Evolutionary conservation across 2,113 vertebrate genomes (phyloP).

Genomic region (Phaethornis superciliosus): DNA sequence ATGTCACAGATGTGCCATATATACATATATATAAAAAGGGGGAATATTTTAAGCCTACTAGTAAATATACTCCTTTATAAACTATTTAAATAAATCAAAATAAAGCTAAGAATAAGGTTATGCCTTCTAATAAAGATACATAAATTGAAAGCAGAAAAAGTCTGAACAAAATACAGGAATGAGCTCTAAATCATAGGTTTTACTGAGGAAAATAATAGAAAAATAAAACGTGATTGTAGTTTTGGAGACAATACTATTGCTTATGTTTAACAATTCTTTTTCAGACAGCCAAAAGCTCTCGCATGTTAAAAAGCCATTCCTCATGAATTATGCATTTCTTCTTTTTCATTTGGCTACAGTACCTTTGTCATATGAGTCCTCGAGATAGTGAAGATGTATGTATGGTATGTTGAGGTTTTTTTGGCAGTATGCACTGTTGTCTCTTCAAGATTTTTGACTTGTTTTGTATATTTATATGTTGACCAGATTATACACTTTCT

Average conservation of each 20-base stretch:
- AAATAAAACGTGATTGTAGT: slow-evolving; percentile 20
- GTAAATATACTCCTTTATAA: slow-evolving; percentile 28
- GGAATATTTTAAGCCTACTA: slow-evolving; percentile 51
- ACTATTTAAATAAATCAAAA: slow-evolving; percentile 42
- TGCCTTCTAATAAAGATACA: slow-evolving; percentile 42
- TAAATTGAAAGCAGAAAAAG: slow-evolving; percentile 39
- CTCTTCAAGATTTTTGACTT: neutral
- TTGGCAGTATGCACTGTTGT: neutral
- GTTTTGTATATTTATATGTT: slow-evolving; percentile 36
- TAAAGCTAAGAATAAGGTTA: neutral
- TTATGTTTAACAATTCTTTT: slow-evolving; percentile 67
- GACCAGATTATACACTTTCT: neutral
- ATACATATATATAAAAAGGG: neutral
- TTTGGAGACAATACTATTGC: slow-evolving; percentile 51
- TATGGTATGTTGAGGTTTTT: slow-evolving; percentile 30
- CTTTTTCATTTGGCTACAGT: slow-evolving; percentile 64
- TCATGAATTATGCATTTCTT: slow-evolving; percentile 77
- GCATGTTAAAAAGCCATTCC: slow-evolving; percentile 61
- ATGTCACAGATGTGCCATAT: neutral
- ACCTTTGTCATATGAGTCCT: slow-evolving; percentile 68
- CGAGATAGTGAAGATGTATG: slow-evolving; percentile 37
- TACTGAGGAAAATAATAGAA: neutral
- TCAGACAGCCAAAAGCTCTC: slow-evolving; percentile 67
- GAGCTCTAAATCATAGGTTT: neutral
- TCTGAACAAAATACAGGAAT: neutral